Percentiles rank a stretch among this genome's conserved stretches.
Conservation (phyloP, 2,113 vertebrate genomes). For the Mormyrus iriodes region DNA sequence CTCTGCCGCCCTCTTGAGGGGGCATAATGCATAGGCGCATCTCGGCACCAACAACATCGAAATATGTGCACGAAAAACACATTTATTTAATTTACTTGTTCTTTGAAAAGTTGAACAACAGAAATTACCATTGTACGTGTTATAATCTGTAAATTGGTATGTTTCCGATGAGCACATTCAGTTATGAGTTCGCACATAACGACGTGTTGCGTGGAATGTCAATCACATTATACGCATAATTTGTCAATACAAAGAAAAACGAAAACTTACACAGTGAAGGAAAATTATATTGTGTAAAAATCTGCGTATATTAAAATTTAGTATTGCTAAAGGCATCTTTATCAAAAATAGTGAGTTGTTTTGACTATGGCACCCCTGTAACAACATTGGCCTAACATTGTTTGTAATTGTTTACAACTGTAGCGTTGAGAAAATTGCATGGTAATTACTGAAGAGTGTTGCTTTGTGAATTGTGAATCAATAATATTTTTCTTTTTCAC, state of each 20-base stretch:
- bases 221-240: neutral
- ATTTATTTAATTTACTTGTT: neutral
- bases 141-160: neutral
- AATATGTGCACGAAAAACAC: neutral
- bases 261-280: neutral
- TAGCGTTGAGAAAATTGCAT: conserved; percentile 34
- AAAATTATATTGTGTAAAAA: neutral
- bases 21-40: conserved; percentile 64
- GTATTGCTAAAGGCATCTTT: neutral
- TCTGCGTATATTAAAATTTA: neutral
- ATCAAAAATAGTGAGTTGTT: neutral
- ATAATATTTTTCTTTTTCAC: conserved; percentile 61
- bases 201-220: neutral
- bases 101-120: neutral
- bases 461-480: conserved; percentile 60
- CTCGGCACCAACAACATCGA: neutral
- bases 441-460: conserved; percentile 65
- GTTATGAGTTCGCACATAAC: neutral
- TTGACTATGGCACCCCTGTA: neutral
- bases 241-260: neutral
- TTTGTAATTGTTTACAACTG: conserved; percentile 1
- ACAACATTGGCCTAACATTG: conserved; percentile 27
- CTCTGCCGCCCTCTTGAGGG: conserved; percentile 60
- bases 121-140: neutral
- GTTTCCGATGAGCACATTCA: neutral